A percentile compares a stretch with the other conserved stretches of the same genome.
Conservation (phyloP, 2,888 invertebrate genomes). For the Dromius quadrimaculatus region DNA sequence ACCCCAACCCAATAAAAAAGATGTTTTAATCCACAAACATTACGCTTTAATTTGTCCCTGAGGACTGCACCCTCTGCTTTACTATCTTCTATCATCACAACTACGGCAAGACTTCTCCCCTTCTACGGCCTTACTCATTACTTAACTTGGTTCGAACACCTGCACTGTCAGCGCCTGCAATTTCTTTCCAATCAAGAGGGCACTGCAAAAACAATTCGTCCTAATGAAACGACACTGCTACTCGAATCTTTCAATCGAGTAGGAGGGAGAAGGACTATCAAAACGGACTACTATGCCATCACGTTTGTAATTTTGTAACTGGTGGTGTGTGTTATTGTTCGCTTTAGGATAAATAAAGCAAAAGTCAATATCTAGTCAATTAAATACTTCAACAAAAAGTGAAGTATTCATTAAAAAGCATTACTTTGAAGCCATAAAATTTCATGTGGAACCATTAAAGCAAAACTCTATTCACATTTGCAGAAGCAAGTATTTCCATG, state of each 20-base stretch:
- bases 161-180: slow-evolving; percentile 40
- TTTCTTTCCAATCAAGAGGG: slow-evolving; percentile 48
- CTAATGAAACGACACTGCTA: slow-evolving; percentile 39
- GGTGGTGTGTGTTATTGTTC: no score
- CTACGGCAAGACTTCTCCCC: slow-evolving; percentile 4
- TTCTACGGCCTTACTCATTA: slow-evolving; percentile 9
- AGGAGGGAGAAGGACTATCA: slow-evolving; percentile 16
- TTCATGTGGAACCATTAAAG: no score
- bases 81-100: not conserved
- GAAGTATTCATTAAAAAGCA: no score
- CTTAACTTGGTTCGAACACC: slow-evolving; percentile 32
- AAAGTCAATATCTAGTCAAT: no score
- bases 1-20: slow-evolving; percentile 4
- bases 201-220: slow-evolving; percentile 43
- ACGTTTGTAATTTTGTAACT: slow-evolving; percentile 14
- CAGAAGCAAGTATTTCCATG: no score
- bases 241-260: not conserved
- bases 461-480: no score
- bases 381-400: no score
- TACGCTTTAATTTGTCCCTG: slow-evolving; percentile 28
- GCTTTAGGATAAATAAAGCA: no score
- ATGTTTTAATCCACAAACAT: slow-evolving; percentile 30
- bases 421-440: no score
- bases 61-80: not conserved
- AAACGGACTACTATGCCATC: not conserved